A percentile compares a stretch with the other conserved stretches of the same genome.
phyloP scores from a whole-genome alignment of 2,888 invertebrate genomes.

The Andrena dorsata region DNA sequence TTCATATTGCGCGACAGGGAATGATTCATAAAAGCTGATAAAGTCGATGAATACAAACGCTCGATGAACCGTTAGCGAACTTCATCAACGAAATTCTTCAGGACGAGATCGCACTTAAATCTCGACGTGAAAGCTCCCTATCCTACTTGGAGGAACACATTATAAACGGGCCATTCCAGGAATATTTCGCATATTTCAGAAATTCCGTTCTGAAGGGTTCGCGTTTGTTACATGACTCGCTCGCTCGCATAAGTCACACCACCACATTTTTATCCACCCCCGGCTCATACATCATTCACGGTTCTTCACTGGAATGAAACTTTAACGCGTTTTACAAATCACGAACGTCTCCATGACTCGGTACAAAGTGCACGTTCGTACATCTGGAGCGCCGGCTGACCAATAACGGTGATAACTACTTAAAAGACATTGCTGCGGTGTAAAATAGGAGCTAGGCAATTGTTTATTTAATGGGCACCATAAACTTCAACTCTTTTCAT shows the following conservation, averaged over 20 bases:
- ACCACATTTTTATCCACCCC: slow-evolving; percentile 49
- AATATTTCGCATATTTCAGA: slow-evolving; percentile 76
- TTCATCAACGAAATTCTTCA: slow-evolving; percentile 27
- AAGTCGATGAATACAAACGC: not conserved
- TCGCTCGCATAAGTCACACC: slow-evolving; percentile 63
- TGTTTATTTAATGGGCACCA: too few species aligned
- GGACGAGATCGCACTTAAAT: slow-evolving; percentile 56
- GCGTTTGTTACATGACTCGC: slow-evolving; percentile 70
- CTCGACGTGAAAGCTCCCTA: slow-evolving; percentile 46
- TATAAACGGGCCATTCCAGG: slow-evolving; percentile 71
- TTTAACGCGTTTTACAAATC: slow-evolving; percentile 11
- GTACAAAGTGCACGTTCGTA: not conserved
- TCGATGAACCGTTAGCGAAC: not conserved
- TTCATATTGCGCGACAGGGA: too few species aligned
- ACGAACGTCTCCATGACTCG: not conserved
- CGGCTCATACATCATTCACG: slow-evolving; percentile 27
- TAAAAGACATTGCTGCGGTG: not conserved
- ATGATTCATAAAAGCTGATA: not conserved
- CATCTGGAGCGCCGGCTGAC: not conserved
- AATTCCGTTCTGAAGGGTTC: slow-evolving; percentile 71
- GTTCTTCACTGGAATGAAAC: slow-evolving; percentile 27
- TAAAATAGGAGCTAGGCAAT: too few species aligned
- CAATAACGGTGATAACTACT: not conserved
- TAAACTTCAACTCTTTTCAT: too few species aligned
- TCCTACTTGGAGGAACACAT: slow-evolving; percentile 59